Evolutionary conservation across 2,797 vertebrate genomes (phyloP).

Genomic region (Adrianichthys oophorus): DNA sequence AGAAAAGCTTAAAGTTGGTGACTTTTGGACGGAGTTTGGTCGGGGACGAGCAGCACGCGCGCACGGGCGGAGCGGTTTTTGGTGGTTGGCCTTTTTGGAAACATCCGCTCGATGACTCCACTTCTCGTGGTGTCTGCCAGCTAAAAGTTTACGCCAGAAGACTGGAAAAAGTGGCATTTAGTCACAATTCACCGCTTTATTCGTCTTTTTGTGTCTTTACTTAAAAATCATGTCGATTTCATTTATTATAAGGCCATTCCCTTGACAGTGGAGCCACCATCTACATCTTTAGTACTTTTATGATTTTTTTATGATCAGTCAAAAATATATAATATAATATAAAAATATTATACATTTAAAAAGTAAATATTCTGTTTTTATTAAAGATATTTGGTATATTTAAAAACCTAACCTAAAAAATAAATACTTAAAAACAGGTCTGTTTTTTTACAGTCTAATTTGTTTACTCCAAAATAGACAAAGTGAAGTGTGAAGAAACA

Average conservation of each 20-base stretch:
- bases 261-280: background rate
- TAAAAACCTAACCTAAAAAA: no score
- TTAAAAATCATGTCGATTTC: no score
- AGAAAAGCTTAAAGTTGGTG: fast-evolving
- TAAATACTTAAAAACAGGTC: no score
- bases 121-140: slow-evolving; percentile 69
- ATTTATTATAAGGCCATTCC: background rate
- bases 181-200: slow-evolving; percentile 33
- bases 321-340: no score
- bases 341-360: no score
- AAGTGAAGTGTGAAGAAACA: no score
- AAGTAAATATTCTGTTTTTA: no score
- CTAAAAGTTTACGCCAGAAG: slow-evolving; percentile 47
- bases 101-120: slow-evolving; percentile 78
- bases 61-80: slow-evolving; percentile 30
- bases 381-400: no score
- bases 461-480: no score
- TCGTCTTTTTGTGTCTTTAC: background rate
- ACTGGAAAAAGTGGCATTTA: slow-evolving; percentile 61
- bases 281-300: background rate
- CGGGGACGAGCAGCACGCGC: slow-evolving; percentile 12
- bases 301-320: no score
- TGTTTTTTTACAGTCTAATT: no score
- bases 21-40: slow-evolving; percentile 8
- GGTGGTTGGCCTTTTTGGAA: slow-evolving; percentile 60